A percentile compares a stretch with the other conserved stretches of the same genome.
These are phyloP conservation scores for Seira ritae DNA, from an alignment of 2,888 invertebrate genomes.

Conservation along the genomic window DNA sequence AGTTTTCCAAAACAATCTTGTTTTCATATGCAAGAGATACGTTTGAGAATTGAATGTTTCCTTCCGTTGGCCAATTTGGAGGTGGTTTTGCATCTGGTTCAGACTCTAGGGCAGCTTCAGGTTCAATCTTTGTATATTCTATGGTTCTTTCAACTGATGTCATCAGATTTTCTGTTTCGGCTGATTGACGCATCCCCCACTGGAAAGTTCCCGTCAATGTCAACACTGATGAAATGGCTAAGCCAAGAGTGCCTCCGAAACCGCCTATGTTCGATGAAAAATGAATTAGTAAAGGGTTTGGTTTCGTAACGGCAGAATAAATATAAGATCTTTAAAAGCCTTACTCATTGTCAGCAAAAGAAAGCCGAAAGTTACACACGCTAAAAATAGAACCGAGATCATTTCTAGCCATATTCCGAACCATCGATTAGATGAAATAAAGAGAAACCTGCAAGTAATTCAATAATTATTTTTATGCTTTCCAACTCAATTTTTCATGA, in stretches of 20 bases:
- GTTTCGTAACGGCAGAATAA: not conserved
- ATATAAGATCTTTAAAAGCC: no score
- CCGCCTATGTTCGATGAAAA: constrained; percentile 55
- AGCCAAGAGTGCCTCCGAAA: constrained; percentile 53
- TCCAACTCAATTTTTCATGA: no score
- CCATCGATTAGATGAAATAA: constrained; percentile 91
- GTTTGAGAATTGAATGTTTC: constrained; percentile 39
- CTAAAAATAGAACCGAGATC: constrained; percentile 90
- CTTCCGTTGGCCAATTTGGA: constrained; percentile 51
- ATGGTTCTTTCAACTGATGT: constrained; percentile 90
- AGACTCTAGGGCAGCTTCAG: constrained; percentile 82
- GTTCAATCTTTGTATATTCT: constrained; percentile 85
- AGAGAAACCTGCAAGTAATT: constrained; percentile 87
- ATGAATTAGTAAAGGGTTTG: constrained; percentile 4
- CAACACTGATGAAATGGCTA: constrained; percentile 69
- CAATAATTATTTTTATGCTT: no score
- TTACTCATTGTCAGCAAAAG: constrained; percentile 80
- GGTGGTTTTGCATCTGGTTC: constrained; percentile 75
- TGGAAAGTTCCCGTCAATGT: constrained; percentile 65
- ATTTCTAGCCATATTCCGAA: constrained; percentile 96
- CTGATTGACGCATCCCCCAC: constrained; percentile 77
- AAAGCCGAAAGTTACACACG: constrained; percentile 89
- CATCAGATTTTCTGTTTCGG: constrained; percentile 85
- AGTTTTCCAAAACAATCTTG: constrained; percentile 78
- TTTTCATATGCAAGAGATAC: constrained; percentile 78